Percentiles rank a stretch among this genome's conserved stretches.
Conservation (phyloP, 2,797 vertebrate genomes). For the Scomberomorus guttatus region DNA sequence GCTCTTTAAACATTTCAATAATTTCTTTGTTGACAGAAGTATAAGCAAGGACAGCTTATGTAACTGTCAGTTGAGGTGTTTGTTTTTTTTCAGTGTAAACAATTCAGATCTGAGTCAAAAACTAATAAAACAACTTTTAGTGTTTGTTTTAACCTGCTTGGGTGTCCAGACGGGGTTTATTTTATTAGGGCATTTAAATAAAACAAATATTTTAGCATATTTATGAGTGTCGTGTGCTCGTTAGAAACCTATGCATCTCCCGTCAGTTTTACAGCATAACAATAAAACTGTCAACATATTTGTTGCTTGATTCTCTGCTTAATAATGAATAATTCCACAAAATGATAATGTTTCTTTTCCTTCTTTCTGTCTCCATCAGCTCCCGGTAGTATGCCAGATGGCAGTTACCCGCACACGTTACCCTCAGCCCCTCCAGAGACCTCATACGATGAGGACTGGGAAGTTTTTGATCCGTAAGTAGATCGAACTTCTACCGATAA, state of each 20-base stretch:
- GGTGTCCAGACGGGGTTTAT: background rate
- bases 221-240: background rate
- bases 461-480: constrained; percentile 99
- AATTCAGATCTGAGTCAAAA: background rate
- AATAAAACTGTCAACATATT: background rate
- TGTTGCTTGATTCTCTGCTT: background rate
- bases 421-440: constrained; percentile 91
- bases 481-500: background rate
- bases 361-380: constrained; percentile 78
- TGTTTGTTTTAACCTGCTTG: background rate
- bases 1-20: background rate
- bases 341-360: background rate
- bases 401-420: constrained; percentile 87
- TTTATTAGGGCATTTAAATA: background rate
- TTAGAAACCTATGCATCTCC: background rate
- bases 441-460: constrained; percentile 99
- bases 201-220: background rate
- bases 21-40: background rate
- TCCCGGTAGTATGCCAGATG: constrained; percentile 91
- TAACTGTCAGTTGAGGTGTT: background rate
- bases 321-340: background rate
- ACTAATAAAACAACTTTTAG: background rate
- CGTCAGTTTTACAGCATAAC: background rate
- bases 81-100: background rate
- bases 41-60: background rate